Percentiles rank a stretch among this genome's conserved stretches.
phyloP scores from a whole-genome alignment of 2,113 vertebrate genomes.

The Corythornis madagascariensis region DNA sequence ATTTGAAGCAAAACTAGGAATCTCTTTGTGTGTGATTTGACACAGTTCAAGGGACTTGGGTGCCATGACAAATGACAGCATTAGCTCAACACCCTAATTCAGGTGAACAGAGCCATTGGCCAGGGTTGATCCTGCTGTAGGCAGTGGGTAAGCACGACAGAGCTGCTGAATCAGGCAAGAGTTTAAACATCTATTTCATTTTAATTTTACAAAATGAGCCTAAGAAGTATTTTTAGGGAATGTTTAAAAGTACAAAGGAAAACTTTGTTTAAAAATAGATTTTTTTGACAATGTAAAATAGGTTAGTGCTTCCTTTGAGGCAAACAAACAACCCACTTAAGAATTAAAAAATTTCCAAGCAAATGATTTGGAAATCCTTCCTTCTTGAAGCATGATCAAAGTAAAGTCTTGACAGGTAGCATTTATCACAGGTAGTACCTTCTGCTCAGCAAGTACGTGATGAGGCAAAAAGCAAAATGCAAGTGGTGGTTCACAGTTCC shows the following conservation, averaged over 20 bases:
- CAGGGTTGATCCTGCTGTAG: neutral
- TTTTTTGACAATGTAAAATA: constrained; percentile 67
- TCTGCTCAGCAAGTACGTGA: constrained; percentile 22
- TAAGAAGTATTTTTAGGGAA: constrained; percentile 67
- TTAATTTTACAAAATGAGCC: constrained; percentile 57
- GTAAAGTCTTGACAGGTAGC: constrained; percentile 63
- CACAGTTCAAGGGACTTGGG: neutral
- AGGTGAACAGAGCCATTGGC: neutral
- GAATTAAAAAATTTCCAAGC: constrained; percentile 68
- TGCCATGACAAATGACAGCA: neutral
- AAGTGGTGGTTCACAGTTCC: constrained; percentile 5
- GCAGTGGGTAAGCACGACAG: constrained; percentile 15
- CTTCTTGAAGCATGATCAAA: constrained; percentile 53
- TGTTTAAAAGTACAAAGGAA: constrained; percentile 69
- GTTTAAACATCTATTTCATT: constrained; percentile 45
- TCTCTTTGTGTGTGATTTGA: neutral
- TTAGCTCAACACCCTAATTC: neutral
- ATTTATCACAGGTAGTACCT: constrained; percentile 66
- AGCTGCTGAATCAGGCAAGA: constrained; percentile 41
- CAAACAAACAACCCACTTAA: constrained; percentile 65
- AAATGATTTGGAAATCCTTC: constrained; percentile 66
- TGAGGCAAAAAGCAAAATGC: constrained; percentile 44
- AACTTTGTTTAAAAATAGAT: constrained; percentile 72
- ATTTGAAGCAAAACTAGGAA: neutral
- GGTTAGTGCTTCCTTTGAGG: constrained; percentile 69